Conservation (phyloP, 2,797 vertebrate genomes). For the Siniperca undulata region DNA sequence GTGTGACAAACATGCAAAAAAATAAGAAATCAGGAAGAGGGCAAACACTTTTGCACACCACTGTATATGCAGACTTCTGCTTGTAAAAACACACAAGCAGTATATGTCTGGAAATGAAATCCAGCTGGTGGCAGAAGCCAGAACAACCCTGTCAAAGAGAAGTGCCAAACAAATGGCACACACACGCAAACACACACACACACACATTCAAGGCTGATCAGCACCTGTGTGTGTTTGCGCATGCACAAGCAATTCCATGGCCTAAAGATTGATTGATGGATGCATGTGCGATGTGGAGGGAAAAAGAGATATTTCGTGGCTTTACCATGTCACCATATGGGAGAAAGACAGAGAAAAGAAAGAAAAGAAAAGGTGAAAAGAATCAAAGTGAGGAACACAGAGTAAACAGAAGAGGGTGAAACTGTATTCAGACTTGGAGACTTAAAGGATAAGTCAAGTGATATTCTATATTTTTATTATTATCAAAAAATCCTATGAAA, state of each 20-base stretch:
- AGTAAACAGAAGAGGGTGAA: background rate
- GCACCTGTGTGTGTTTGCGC: constrained; percentile 34
- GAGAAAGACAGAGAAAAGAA: constrained; percentile 7
- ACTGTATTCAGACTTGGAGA: background rate
- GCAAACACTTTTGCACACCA: too few species aligned
- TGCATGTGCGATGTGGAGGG: constrained; percentile 24
- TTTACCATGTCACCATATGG: constrained; percentile 27
- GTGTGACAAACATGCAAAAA: too few species aligned
- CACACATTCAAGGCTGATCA: constrained; percentile 4
- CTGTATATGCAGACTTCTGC: background rate
- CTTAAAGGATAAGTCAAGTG: background rate
- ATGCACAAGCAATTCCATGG: constrained; percentile 9
- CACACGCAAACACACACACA: constrained; percentile 13
- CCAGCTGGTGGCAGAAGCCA: constrained; percentile 32
- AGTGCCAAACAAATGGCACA: constrained; percentile 38
- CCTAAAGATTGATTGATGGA: constrained; percentile 55
- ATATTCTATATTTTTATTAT: background rate
- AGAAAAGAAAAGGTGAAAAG: background rate
- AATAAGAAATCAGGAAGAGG: too few species aligned
- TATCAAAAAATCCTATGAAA: background rate
- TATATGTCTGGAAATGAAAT: constrained; percentile 31
- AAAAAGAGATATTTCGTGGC: constrained; percentile 12
- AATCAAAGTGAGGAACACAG: background rate
- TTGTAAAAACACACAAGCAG: background rate
- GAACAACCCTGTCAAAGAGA: constrained; percentile 48